Base-by-base conservation (phyloP, 1,140 invertebrate genomes). In the Drosophila erecta region DNA sequence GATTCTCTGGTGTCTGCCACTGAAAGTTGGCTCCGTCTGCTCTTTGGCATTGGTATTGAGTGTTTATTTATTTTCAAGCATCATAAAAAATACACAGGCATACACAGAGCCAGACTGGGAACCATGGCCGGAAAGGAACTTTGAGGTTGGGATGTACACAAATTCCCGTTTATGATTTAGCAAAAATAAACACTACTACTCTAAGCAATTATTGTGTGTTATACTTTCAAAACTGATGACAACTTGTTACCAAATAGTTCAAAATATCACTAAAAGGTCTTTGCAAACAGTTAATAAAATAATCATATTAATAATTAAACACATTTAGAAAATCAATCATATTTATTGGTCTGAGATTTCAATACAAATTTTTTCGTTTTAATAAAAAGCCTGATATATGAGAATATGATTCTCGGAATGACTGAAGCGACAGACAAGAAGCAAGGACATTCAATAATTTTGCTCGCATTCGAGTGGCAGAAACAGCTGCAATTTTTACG, bases 11-110 rank as follows among this genome's bases (percentile, higher is more conserved):
- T 67, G 72, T 77, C 75, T 77, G 73, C 66, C 50, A 55, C 64
- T 76, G 71, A 76, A 69, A 80, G 76, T 80, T 75, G 56, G 66
- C 53, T 74, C 73, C 61, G 81, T 80, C 78, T 86, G 81, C 81
- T 85, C 81, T 86, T 85, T 85, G 81, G 74, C 65, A 86, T 87
- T 64, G 78, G 78, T 86, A 86, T 86, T 86, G 83, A 86, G 83
- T 86, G 83, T 86, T 86, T 86, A 86, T 86, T 86, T 86, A 86
- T 86, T 86, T 86, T 86, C 83, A 87, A 86, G 83, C 78, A 87
- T 86, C 83, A 86, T 86, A 86, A 86, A 86, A 87, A 87, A 86
- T 81, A 86, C 83, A 84, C 61, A 85, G 49, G 55, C 60, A 56
- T 46, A 47, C 61, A 67, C 73, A 76, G 35, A 43, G 20, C 30